A percentile compares a stretch with the other conserved stretches of the same genome.
Evolutionary conservation across 2,888 invertebrate species (phyloP).

Genomic region (Agrochola macilenta): DNA sequence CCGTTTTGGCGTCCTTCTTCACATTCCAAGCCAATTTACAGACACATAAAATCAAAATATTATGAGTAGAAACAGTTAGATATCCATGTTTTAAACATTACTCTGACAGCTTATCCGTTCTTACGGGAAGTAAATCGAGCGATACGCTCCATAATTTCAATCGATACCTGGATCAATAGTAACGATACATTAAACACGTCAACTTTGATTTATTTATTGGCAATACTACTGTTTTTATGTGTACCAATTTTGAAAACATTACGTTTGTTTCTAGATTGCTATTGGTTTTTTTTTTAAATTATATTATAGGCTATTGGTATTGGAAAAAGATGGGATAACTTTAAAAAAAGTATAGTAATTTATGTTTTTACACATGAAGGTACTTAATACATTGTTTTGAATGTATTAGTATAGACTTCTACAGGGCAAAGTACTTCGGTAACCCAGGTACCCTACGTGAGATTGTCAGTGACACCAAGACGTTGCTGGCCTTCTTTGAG

Average conservation of each 20-base stretch:
- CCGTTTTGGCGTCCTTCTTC: too few species aligned
- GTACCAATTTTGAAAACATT: conserved; percentile 30
- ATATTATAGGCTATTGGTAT: too few species aligned
- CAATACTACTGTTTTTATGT: conserved; percentile 34
- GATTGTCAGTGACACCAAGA: too few species aligned
- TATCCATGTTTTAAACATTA: conserved; percentile 27
- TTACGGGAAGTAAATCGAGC: conserved; percentile 31
- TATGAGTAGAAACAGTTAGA: background rate
- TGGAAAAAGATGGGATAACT: too few species aligned
- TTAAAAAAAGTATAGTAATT: background rate
- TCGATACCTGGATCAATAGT: conserved; percentile 53
- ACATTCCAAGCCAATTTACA: background rate
- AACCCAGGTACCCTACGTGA: too few species aligned
- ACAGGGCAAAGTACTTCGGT: too few species aligned
- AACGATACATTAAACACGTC: conserved; percentile 61
- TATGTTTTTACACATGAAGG: background rate
- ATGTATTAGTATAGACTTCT: too few species aligned
- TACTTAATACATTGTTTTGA: background rate
- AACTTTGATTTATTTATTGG: conserved; percentile 49
- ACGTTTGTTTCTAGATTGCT: background rate
- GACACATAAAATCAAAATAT: background rate
- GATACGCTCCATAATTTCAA: conserved; percentile 57
- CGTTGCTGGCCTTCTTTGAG: too few species aligned
- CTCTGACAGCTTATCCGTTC: conserved; percentile 14
- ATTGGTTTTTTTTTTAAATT: too few species aligned